These are phyloP conservation scores for Notechis scutatus DNA, from an alignment of 2,113 vertebrate genomes.

Conservation along the genomic window DNA sequence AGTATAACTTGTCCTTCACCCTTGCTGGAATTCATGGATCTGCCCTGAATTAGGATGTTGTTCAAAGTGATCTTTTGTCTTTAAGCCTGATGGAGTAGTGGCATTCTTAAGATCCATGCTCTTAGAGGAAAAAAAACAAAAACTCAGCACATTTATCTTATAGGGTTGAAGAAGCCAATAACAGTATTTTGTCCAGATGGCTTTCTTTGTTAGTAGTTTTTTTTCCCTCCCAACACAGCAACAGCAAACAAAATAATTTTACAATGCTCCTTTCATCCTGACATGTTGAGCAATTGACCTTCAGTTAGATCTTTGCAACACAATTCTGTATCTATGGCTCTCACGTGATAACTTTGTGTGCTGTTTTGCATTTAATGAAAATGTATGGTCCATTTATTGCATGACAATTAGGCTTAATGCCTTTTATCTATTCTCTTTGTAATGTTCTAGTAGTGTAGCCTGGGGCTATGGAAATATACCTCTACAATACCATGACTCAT, in stretches of 20 bases:
- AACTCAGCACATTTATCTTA: conserved; percentile 33
- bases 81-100: neutral
- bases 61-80: conserved; percentile 9
- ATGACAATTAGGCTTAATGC: conserved; percentile 32
- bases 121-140: conserved; percentile 14
- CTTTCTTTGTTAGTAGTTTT: conserved; percentile 28
- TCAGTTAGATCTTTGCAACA: conserved; percentile 11
- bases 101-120: neutral
- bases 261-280: neutral
- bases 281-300: conserved; percentile 38
- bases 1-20: neutral
- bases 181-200: conserved; percentile 35
- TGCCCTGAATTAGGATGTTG: neutral
- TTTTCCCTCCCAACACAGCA: conserved; percentile 9
- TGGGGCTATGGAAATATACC: conserved; percentile 39
- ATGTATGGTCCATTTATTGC: conserved; percentile 27
- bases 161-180: neutral
- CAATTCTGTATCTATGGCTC: conserved; percentile 19
- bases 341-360: conserved; percentile 7
- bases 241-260: conserved; percentile 12
- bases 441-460: neutral
- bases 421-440: conserved; percentile 44
- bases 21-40: neutral
- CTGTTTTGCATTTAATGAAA: conserved; percentile 38
- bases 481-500: conserved; percentile 2